phyloP scores from a whole-genome alignment of 1,140 invertebrate genomes.

The Tetramorium parvispinum region DNA sequence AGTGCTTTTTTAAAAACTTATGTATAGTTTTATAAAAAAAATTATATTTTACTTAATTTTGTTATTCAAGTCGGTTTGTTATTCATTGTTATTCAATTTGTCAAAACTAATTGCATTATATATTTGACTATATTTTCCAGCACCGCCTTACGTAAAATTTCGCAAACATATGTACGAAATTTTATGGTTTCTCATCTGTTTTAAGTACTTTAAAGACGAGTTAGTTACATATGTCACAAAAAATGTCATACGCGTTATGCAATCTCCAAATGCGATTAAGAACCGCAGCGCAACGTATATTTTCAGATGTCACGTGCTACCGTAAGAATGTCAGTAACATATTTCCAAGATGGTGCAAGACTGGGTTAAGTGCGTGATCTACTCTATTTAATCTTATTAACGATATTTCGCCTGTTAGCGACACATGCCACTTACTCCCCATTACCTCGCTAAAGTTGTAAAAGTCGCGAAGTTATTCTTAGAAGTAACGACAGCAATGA shows the following conservation, averaged over 20 bases:
- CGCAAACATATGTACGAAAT: background rate
- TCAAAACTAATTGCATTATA: background rate
- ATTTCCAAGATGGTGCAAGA: background rate
- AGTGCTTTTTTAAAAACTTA: background rate
- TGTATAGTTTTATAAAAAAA: background rate
- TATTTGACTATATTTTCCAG: background rate
- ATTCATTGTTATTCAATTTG: too few species aligned
- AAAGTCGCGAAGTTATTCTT: slow-evolving; percentile 40
- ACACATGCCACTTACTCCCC: background rate
- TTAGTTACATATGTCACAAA: background rate
- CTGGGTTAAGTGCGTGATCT: slow-evolving; percentile 25
- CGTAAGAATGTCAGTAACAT: background rate
- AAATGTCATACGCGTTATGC: background rate
- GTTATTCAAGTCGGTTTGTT: background rate
- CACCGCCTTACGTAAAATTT: background rate
- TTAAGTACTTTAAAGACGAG: background rate
- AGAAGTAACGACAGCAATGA: background rate
- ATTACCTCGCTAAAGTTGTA: slow-evolving; percentile 25
- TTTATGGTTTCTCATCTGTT: slow-evolving; percentile 18
- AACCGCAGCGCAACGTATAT: too few species aligned
- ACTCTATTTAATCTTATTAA: slow-evolving; percentile 35
- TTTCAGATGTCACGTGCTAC: background rate
- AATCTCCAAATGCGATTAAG: slow-evolving; percentile 12
- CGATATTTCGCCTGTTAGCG: background rate
- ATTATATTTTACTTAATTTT: background rate